Evolutionary conservation across 2,888 invertebrate species (phyloP).

Genomic region (Odontomyia ornata): DNA sequence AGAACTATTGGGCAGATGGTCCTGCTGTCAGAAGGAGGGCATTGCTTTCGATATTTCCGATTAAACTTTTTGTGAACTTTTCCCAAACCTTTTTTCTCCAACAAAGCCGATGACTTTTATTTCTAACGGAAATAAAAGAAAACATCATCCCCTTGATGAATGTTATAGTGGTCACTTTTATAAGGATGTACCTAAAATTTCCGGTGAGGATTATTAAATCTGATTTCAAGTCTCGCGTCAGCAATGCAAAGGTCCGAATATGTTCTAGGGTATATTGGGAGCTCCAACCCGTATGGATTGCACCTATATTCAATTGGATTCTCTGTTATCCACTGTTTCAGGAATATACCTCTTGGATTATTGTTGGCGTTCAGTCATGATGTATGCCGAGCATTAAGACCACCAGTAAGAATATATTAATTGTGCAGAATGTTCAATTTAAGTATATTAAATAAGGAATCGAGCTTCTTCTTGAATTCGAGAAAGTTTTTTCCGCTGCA

Average conservation of each 20-base stretch:
- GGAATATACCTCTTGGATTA: conserved; percentile 32
- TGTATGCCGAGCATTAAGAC: conserved; percentile 38
- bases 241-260: conserved; percentile 15
- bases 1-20: background rate
- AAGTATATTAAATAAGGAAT: conserved; percentile 21
- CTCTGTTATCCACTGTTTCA: conserved; percentile 29
- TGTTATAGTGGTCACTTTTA: background rate
- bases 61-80: background rate
- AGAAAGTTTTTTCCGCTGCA: background rate
- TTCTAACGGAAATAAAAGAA: background rate
- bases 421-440: conserved; percentile 20
- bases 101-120: background rate
- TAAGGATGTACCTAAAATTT: background rate
- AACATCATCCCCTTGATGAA: background rate
- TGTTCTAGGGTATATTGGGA: background rate
- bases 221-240: background rate
- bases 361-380: conserved; percentile 27
- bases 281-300: background rate
- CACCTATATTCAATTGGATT: background rate
- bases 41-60: background rate
- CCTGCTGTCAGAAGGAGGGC: background rate
- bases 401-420: conserved; percentile 39
- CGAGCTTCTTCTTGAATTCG: conserved; percentile 9
- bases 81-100: background rate
- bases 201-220: background rate